Percentiles rank a stretch among this genome's conserved stretches.
Evolutionary conservation across 1,140 invertebrate genomes (phyloP).

Genomic region (Drosophila yakuba): DNA sequence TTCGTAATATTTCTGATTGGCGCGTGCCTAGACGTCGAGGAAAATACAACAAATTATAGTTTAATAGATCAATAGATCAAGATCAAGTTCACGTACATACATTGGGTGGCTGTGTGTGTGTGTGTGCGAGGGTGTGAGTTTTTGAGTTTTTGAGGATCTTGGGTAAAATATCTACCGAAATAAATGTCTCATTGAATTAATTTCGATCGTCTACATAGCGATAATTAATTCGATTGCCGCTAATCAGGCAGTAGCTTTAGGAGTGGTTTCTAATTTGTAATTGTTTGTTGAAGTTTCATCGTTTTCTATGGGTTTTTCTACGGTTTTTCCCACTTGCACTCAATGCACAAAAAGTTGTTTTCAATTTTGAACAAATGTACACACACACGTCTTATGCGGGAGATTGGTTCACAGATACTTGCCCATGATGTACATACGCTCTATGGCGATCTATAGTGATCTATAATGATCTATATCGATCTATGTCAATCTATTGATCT

Average conservation of each 20-base stretch:
- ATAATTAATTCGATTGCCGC: conserved; percentile 25
- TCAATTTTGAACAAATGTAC: conserved; percentile 84
- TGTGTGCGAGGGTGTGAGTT: conserved; percentile 22
- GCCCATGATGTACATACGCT: conserved; percentile 52
- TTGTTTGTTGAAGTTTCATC: conserved; percentile 9
- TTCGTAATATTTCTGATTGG: conserved; percentile 82
- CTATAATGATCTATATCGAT: conserved; percentile 2
- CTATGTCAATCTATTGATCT: conserved; percentile 44
- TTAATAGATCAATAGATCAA: conserved; percentile 51
- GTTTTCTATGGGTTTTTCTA: conserved; percentile 33
- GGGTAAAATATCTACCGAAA: conserved; percentile 77
- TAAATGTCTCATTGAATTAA: conserved; percentile 47
- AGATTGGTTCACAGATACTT: conserved; percentile 44
- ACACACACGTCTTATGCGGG: conserved; percentile 56
- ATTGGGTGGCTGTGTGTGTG: conserved; percentile 25
- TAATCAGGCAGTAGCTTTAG: conserved; percentile 22
- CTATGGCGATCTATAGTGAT: conserved; percentile 23
- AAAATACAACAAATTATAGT: conserved; percentile 70
- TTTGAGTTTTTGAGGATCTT: not conserved
- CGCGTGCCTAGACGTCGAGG: conserved; percentile 82
- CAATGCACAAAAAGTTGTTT: conserved; percentile 84
- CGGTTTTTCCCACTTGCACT: conserved; percentile 52
- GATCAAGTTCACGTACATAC: conserved; percentile 35
- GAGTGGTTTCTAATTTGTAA: conserved; percentile 2
- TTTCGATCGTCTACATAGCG: conserved; percentile 38